Base-by-base conservation (phyloP, 2,888 invertebrate species). In the Drosophila atroscutellata region DNA sequence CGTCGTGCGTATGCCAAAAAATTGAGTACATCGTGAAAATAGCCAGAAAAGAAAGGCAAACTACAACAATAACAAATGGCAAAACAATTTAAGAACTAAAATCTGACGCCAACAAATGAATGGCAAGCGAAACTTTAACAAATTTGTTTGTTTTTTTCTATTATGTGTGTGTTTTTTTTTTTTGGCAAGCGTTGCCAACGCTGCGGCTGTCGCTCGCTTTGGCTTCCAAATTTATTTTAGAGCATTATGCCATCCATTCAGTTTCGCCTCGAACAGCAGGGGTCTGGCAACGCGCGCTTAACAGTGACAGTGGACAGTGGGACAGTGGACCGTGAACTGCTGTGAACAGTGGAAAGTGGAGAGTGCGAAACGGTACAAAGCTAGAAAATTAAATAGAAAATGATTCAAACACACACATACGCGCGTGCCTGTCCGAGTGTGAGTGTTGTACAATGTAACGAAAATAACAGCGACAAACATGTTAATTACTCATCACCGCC, bases 221-320 rank as follows among this genome's bases (percentile, higher is more conserved):
- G 58, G 72, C 89, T 90, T 81, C 76, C 81, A 89, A 91, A 90
- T 90, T 91, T 89, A 88, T 91, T 91, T 88, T 91, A 91, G 78
- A 91, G 89, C 78, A 91, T 88, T 88, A 88, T 88, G 88, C 91
- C 87, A 87, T 88, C 76, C 77, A 73, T 75, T 89, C 69, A 75
- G 62, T 80, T 72, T 72, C 20, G 37, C 37, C 34, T 63, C 63
- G 45, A 45, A 60, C 76, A 68, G 75, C 61, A 72, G 73, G 78
- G 66, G 56, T 56, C 74, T 72, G 72, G 66, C 75, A 89, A 69
- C 84, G 88, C 75, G 76, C 79, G 87, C 82, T 72, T 77, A 62
- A 67, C 75, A 59, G 74, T 62, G 72, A 56, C 52, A 60, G 55
- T 75, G 52, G 65, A 72, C 60, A 20, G 28, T n/a, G n/a, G 30